These are phyloP conservation scores for Hyphantria cunea DNA, from an alignment of 1,140 invertebrate genomes.

Conservation along the genomic window DNA sequence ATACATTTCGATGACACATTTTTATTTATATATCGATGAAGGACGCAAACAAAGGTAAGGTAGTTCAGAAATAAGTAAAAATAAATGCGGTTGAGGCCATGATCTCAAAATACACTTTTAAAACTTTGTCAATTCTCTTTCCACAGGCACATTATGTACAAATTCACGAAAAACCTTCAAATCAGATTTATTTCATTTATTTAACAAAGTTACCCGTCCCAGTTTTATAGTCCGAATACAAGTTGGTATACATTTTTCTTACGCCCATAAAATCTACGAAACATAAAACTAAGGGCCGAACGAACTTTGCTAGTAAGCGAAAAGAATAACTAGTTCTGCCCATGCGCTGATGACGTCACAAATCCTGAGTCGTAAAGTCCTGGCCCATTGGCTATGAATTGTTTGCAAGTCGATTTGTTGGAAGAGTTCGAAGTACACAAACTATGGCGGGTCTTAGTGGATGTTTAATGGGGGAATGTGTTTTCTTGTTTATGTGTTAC, in stretches of 20 bases:
- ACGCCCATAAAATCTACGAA: constrained; percentile 28
- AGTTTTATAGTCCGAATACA: constrained; percentile 15
- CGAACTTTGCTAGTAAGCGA: constrained; percentile 10
- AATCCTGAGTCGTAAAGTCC: constrained; percentile 34
- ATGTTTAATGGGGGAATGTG: background rate
- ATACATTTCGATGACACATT: too few species aligned
- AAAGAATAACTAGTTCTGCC: constrained; percentile 1
- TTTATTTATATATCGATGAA: too few species aligned
- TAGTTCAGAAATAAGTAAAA: too few species aligned
- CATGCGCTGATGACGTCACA: constrained; percentile 32
- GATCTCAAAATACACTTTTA: too few species aligned
- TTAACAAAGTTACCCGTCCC: constrained; percentile 7
- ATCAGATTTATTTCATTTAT: background rate
- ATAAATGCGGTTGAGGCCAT: too few species aligned
- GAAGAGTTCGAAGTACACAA: constrained; percentile 21
- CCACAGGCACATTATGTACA: background rate
- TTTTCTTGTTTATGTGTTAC: background rate
- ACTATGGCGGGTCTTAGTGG: background rate
- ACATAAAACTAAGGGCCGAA: constrained; percentile 21
- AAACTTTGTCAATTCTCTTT: too few species aligned
- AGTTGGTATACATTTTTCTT: constrained; percentile 14
- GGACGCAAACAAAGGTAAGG: too few species aligned
- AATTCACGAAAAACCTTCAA: background rate
- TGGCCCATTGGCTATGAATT: constrained; percentile 31
- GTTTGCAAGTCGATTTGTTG: constrained; percentile 31